phyloP scores from a whole-genome alignment of 2,888 invertebrate genomes.

The Synergus gifuensis region DNA sequence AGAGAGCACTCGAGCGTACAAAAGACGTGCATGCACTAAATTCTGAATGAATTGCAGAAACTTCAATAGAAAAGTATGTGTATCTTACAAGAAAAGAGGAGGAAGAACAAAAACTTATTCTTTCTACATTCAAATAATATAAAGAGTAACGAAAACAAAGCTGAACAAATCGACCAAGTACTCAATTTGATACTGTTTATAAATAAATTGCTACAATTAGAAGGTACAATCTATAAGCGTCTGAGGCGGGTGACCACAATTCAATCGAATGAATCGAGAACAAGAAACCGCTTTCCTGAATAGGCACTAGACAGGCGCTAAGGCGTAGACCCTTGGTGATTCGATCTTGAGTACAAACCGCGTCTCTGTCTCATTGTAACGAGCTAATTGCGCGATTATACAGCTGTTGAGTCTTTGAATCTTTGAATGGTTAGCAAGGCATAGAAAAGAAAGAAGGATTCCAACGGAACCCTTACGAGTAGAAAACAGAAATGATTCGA shows the following conservation, averaged over 20 bases:
- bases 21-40: not conserved
- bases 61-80: slow-evolving; percentile 12
- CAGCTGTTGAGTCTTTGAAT: slow-evolving; percentile 26
- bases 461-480: slow-evolving; percentile 1
- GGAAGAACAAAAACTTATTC: not conserved
- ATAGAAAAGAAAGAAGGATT: not conserved
- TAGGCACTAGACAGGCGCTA: slow-evolving; percentile 7
- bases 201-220: not conserved
- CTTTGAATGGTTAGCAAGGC: slow-evolving; percentile 7
- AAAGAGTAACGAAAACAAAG: not conserved
- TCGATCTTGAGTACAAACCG: slow-evolving; percentile 24
- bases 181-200: not conserved
- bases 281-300: slow-evolving; percentile 27
- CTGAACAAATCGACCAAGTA: not conserved
- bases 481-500: slow-evolving; percentile 13
- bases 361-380: slow-evolving; percentile 23
- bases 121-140: not conserved
- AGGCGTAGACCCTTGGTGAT: not conserved
- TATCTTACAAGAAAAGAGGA: not conserved
- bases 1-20: slow-evolving; percentile 9
- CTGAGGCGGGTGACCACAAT: not conserved
- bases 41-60: slow-evolving; percentile 30
- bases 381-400: slow-evolving; percentile 26
- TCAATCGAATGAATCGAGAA: slow-evolving; percentile 24
- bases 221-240: not conserved